Percentiles rank a stretch among this genome's conserved stretches.
These are phyloP conservation scores for Notothenia coriiceps DNA, from an alignment of 2,113 vertebrate species.

Conservation along the genomic window DNA sequence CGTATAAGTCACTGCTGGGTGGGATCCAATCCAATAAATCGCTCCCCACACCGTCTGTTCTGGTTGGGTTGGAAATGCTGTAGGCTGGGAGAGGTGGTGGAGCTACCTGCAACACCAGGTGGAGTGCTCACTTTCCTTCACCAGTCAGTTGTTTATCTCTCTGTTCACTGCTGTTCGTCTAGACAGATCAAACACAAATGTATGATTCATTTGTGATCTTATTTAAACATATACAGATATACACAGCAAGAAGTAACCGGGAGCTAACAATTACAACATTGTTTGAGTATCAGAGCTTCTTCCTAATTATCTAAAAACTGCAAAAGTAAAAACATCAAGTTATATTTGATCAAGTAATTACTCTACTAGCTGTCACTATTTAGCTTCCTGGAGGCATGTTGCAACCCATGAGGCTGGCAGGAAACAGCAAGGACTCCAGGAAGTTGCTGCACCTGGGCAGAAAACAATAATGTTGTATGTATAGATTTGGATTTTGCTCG, in stretches of 20 bases:
- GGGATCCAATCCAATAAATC: constrained; percentile 73
- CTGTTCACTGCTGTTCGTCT: background rate
- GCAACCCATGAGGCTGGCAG: background rate
- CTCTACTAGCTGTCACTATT: background rate
- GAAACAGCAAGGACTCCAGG: background rate
- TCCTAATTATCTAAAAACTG: background rate
- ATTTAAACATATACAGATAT: background rate
- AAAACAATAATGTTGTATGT: no score
- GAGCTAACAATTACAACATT: background rate
- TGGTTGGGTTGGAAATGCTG: constrained; percentile 52
- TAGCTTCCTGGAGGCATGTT: background rate
- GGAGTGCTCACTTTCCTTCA: background rate
- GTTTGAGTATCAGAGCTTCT: background rate
- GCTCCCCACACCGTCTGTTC: constrained; percentile 69
- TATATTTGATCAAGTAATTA: background rate
- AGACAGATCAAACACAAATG: background rate
- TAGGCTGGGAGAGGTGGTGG: constrained; percentile 44
- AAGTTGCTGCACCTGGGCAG: background rate
- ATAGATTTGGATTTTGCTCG: no score
- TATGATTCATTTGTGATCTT: background rate
- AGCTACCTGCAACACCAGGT: constrained; percentile 51
- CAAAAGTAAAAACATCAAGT: background rate
- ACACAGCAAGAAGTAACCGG: background rate
- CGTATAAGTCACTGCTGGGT: constrained; percentile 71
- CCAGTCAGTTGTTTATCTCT: background rate